Evolutionary conservation across 2,888 invertebrate species (phyloP).

Genomic region (Mesorhabditis spiculigera): DNA sequence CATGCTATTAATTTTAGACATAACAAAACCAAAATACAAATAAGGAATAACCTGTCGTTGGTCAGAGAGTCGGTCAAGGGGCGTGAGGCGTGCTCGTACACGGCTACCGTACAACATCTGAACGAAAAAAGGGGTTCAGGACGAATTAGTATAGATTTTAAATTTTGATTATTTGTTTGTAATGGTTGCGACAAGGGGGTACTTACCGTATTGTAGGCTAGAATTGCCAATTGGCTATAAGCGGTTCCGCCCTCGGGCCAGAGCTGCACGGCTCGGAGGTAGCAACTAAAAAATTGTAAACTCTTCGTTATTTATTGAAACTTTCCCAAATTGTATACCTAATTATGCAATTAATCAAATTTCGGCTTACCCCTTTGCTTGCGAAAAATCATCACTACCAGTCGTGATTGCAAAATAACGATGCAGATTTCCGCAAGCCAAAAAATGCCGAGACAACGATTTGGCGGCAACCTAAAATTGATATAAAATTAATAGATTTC

Average conservation of each 20-base stretch:
- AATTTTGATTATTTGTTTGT: too few relatives aligned
- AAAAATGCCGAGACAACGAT: background rate
- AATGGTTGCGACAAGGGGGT: background rate
- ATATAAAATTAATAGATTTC: background rate
- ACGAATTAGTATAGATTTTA: too few relatives aligned
- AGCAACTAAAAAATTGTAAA: background rate
- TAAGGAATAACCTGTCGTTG: background rate
- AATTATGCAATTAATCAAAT: too few relatives aligned
- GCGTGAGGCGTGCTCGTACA: background rate
- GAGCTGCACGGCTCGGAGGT: background rate
- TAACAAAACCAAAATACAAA: background rate
- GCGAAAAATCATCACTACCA: background rate
- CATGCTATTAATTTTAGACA: background rate
- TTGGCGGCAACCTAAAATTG: background rate
- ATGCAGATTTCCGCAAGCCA: background rate
- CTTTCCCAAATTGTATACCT: too few relatives aligned
- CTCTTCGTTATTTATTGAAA: background rate
- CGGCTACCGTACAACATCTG: conserved; percentile 5
- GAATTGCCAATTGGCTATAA: conserved; percentile 1
- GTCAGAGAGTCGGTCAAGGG: background rate
- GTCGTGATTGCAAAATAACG: background rate
- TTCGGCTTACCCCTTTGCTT: background rate
- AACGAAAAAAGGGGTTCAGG: background rate
- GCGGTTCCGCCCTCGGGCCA: conserved; percentile 1
- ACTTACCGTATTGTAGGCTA: background rate